Evolutionary conservation across 2,113 vertebrate genomes (phyloP).

Genomic region (Dromiciops gliroides): DNA sequence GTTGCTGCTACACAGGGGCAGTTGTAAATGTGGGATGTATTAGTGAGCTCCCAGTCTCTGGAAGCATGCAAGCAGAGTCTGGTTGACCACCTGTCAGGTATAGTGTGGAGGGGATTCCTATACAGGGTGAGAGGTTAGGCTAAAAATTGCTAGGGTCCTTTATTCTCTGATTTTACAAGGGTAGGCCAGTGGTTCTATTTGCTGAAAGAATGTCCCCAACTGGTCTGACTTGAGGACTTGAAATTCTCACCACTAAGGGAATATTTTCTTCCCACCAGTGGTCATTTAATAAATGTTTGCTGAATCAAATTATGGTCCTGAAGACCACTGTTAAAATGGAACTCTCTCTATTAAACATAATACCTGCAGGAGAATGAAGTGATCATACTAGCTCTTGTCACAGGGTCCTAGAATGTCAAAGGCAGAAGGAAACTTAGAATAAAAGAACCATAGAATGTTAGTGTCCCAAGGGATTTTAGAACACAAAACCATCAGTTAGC

Average conservation of each 20-base stretch:
- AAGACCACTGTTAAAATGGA: background rate
- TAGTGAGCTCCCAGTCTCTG: background rate
- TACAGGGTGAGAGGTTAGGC: background rate
- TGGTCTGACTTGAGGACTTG: background rate
- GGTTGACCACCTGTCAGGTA: background rate
- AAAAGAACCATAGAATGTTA: background rate
- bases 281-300: conserved; percentile 1
- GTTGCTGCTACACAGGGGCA: background rate
- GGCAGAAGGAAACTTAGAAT: background rate
- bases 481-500: background rate
- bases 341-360: background rate
- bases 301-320: conserved; percentile 1
- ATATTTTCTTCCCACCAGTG: background rate
- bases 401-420: background rate
- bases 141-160: background rate
- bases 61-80: background rate
- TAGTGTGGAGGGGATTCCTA: background rate
- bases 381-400: background rate
- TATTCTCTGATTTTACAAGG: background rate
- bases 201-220: background rate
- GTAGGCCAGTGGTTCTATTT: background rate
- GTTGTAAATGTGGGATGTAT: background rate
- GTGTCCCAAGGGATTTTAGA: background rate
- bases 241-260: background rate
- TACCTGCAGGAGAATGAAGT: background rate